Conservation (phyloP, 2,888 invertebrate species). For the Ophonus ardosiacus region DNA sequence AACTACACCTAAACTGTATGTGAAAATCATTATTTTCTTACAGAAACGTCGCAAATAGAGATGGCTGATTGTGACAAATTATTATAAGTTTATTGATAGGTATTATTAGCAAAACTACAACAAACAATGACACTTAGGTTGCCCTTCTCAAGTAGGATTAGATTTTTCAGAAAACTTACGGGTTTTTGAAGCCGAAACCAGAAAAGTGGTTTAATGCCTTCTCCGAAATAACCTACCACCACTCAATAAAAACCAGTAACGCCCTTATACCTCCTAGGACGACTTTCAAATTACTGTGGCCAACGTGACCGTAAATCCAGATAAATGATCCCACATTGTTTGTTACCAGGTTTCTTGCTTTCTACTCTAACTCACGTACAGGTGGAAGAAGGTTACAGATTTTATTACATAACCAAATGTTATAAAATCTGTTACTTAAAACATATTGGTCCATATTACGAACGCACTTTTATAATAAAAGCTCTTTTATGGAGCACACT, state of each 20-base stretch:
- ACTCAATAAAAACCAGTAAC: conserved; percentile 22
- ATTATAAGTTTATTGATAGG: too few relatives aligned
- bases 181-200: background rate
- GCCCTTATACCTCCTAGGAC: conserved; percentile 34
- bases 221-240: conserved; percentile 32
- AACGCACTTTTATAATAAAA: too few relatives aligned
- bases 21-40: too few relatives aligned
- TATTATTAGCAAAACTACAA: too few relatives aligned
- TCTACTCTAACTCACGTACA: background rate
- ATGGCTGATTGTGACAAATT: too few relatives aligned
- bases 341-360: background rate
- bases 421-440: too few relatives aligned
- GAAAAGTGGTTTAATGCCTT: conserved; percentile 21
- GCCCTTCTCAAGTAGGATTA: conserved; percentile 12
- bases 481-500: too few relatives aligned
- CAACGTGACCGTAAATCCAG: conserved; percentile 3
- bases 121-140: background rate
- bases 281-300: conserved; percentile 37
- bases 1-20: too few relatives aligned
- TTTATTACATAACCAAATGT: too few relatives aligned
- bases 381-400: background rate
- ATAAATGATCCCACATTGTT: conserved; percentile 31
- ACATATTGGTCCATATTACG: too few relatives aligned
- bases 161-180: conserved; percentile 10
- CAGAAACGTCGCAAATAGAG: too few relatives aligned